Conservation (phyloP, 2,888 invertebrate genomes). For the Trisateles emortualis region DNA sequence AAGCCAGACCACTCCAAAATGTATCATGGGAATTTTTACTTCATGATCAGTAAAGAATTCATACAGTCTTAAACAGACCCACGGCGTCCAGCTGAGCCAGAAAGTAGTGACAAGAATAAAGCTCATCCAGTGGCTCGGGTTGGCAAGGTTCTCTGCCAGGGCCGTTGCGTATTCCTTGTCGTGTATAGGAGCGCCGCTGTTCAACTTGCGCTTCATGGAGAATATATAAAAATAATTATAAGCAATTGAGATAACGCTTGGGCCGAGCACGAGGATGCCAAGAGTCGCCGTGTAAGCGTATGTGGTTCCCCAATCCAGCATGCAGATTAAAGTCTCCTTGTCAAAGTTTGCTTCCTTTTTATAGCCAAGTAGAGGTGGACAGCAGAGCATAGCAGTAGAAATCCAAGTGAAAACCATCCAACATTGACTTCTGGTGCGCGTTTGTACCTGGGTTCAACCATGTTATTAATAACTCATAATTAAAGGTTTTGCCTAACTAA, state of each 20-base stretch:
- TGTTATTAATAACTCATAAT: conserved; percentile 25
- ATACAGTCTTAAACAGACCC: conserved; percentile 93
- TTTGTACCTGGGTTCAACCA: conserved; percentile 80
- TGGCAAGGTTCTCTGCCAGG: conserved; percentile 95
- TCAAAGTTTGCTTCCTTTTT: conserved; percentile 95
- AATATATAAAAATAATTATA: conserved; percentile 98
- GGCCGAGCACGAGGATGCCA: conserved; percentile 96
- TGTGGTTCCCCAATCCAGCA: conserved; percentile 98
- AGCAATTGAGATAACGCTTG: conserved; percentile 97
- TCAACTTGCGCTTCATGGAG: conserved; percentile 94
- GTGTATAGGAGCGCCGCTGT: conserved; percentile 94
- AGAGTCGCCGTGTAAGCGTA: conserved; percentile 98
- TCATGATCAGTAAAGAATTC: conserved; percentile 89
- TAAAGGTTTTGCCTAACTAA: conserved; percentile 11
- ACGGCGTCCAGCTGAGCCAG: conserved; percentile 98
- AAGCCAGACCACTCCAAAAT: conserved; percentile 97
- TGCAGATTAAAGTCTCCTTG: conserved; percentile 95
- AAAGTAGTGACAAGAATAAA: conserved; percentile 96
- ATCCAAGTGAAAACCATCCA: conserved; percentile 99
- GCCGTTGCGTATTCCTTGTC: conserved; percentile 97
- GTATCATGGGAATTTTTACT: conserved; percentile 92
- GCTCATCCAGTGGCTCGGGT: conserved; percentile 98
- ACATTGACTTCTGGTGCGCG: conserved; percentile 95
- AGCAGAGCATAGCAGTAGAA: conserved; percentile 97
- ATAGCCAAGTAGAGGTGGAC: conserved; percentile 97